Conservation (phyloP, 2,797 vertebrate species). For the Merluccius polli region DNA sequence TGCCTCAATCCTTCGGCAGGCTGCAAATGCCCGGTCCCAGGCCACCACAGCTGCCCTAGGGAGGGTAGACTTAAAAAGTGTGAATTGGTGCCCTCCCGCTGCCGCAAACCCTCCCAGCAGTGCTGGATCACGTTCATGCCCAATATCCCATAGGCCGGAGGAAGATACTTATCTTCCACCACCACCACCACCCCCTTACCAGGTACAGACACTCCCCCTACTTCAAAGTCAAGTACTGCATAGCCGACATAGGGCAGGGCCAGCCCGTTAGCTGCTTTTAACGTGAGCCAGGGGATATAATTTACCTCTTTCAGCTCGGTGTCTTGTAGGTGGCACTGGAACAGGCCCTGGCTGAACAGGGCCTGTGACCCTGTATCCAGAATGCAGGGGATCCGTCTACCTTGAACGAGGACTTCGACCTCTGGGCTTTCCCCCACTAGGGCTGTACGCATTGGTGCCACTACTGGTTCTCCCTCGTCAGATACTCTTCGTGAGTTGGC, state of each 20-base stretch:
- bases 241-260: not conserved
- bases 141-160: not conserved
- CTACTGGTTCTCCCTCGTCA: not conserved
- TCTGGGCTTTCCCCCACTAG: not conserved
- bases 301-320: not conserved
- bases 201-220: not conserved
- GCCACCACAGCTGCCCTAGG: not conserved
- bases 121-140: not conserved
- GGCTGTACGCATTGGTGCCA: not conserved
- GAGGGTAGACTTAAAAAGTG: not conserved
- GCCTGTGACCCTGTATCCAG: not conserved
- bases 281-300: not conserved
- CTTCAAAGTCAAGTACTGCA: not conserved
- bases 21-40: not conserved
- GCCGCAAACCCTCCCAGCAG: not conserved
- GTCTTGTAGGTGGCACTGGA: not conserved
- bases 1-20: not conserved
- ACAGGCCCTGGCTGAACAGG: not conserved
- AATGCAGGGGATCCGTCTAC: not conserved
- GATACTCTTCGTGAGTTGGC: not conserved
- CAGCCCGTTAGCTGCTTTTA: not conserved
- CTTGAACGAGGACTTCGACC: not conserved
- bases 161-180: not conserved
- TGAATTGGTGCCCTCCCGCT: not conserved
- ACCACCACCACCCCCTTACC: not conserved